phyloP scores from a whole-genome alignment of 1,140 invertebrate genomes.

The Amyelois transitella region DNA sequence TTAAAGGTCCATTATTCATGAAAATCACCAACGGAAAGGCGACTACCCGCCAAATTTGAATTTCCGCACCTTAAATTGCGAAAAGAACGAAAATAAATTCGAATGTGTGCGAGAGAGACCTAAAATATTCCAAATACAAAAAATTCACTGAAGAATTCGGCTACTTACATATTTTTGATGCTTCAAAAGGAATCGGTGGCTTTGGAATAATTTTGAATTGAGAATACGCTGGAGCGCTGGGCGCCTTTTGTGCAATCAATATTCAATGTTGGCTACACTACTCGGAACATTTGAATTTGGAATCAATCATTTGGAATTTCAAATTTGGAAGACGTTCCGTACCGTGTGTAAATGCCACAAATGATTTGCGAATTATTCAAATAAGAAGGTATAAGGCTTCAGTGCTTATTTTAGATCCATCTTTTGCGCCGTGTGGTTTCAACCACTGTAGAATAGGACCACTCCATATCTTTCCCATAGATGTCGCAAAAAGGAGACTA shows the following conservation, averaged over 20 bases:
- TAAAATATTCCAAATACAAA: constrained; percentile 43
- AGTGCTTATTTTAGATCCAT: too few relatives aligned
- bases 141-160: constrained; percentile 57
- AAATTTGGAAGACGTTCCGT: constrained; percentile 28
- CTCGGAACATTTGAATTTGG: constrained; percentile 43
- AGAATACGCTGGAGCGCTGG: constrained; percentile 61
- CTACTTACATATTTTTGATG: constrained; percentile 71
- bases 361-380: not conserved
- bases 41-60: constrained; percentile 66
- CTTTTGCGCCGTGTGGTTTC: too few relatives aligned
- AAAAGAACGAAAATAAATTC: constrained; percentile 23
- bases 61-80: constrained; percentile 57
- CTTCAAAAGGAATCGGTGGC: constrained; percentile 63
- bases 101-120: constrained; percentile 16
- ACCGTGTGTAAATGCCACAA: not conserved
- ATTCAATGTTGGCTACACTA: constrained; percentile 63
- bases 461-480: too few relatives aligned
- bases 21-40: constrained; percentile 65
- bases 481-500: too few relatives aligned
- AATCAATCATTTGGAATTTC: constrained; percentile 54
- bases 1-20: constrained; percentile 65
- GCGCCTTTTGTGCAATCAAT: constrained; percentile 72
- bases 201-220: constrained; percentile 68
- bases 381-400: not conserved
- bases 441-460: too few relatives aligned